These are phyloP conservation scores for Dasysyrphus albostriatus DNA, from an alignment of 2,888 invertebrate genomes.

Conservation along the genomic window DNA sequence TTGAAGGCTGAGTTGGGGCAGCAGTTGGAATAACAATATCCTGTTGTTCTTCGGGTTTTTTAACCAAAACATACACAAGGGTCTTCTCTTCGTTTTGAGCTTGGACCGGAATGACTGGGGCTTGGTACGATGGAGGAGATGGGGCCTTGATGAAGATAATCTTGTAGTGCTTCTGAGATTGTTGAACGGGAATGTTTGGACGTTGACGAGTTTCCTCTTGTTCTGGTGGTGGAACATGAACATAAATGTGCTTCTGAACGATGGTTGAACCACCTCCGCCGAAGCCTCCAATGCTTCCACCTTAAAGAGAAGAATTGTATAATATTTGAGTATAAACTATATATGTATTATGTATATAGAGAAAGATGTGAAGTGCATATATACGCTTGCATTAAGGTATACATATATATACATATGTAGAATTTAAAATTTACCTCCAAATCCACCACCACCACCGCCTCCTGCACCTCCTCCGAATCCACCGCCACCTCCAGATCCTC, in stretches of 20 bases:
- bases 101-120: conserved; percentile 91
- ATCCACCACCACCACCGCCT: conserved; percentile 73
- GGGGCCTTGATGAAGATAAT: conserved; percentile 97
- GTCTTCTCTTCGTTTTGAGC: conserved; percentile 95
- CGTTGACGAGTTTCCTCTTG: conserved; percentile 88
- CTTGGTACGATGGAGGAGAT: conserved; percentile 91
- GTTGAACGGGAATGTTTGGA: conserved; percentile 87
- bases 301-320: conserved; percentile 24
- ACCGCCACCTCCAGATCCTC: conserved; percentile 64
- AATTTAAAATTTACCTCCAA: conserved; percentile 69
- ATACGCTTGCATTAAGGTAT: too few relatives aligned
- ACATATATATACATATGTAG: neutral
- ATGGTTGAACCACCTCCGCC: conserved; percentile 84
- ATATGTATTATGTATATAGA: too few relatives aligned
- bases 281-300: conserved; percentile 80
- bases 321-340: too few relatives aligned
- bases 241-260: conserved; percentile 94
- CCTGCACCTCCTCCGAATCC: conserved; percentile 77
- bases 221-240: conserved; percentile 95
- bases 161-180: conserved; percentile 95
- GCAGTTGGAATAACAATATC: conserved; percentile 91
- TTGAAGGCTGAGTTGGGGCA: conserved; percentile 92
- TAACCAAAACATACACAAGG: conserved; percentile 94
- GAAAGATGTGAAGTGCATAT: too few relatives aligned
- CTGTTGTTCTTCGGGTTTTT: conserved; percentile 93